A percentile compares a stretch with the other conserved stretches of the same genome.
Conservation (phyloP, 2,888 invertebrate genomes). For the Axea sp. region DNA sequence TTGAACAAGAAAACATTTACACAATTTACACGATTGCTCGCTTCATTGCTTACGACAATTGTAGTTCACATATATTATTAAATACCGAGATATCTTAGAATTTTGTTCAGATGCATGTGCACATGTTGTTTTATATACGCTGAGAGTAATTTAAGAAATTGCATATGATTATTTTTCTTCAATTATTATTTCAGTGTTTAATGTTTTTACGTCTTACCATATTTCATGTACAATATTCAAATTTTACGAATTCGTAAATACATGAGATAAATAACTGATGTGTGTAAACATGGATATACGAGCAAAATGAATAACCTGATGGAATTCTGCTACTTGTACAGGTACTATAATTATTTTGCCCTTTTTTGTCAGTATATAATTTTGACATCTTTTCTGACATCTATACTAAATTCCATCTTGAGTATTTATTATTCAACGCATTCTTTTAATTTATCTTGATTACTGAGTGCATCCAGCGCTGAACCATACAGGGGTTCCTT, state of each 20-base stretch:
- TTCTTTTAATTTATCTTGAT: not conserved
- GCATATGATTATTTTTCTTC: not conserved
- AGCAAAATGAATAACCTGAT: too few relatives aligned
- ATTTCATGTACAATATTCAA: too few relatives aligned
- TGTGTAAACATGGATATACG: too few relatives aligned
- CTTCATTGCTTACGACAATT: conserved; percentile 24
- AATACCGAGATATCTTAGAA: conserved; percentile 1
- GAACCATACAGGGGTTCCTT: conserved; percentile 46
- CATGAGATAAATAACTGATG: too few relatives aligned
- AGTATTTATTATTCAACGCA: not conserved
- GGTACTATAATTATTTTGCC: too few relatives aligned
- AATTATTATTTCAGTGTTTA: too few relatives aligned
- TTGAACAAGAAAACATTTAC: not conserved
- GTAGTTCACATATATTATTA: conserved; percentile 14
- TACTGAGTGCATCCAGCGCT: conserved; percentile 24
- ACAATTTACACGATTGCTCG: conserved; percentile 34
- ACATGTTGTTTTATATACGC: conserved; percentile 1
- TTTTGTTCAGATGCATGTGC: conserved; percentile 30
- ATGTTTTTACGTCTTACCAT: not conserved
- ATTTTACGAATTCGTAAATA: too few relatives aligned
- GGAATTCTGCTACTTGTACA: not conserved
- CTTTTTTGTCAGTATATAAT: too few relatives aligned
- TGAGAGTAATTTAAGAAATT: conserved; percentile 1
- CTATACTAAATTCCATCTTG: too few relatives aligned
- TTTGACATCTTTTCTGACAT: too few relatives aligned